A percentile compares a stretch with the other conserved stretches of the same genome.
phyloP scores from a whole-genome alignment of 2,888 invertebrate genomes.

The Epistrophe grossulariae region DNA sequence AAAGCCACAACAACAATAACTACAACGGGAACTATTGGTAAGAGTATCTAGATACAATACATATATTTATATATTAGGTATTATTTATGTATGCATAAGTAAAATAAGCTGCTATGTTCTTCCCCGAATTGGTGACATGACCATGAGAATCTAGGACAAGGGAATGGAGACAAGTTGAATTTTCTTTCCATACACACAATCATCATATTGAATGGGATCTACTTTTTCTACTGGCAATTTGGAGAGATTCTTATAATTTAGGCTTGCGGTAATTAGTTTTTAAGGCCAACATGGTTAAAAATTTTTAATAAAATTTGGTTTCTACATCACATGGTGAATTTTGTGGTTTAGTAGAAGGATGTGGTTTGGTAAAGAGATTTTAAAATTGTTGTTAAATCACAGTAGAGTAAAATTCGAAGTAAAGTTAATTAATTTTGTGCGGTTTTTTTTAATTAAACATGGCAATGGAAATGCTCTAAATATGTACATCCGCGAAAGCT shows the following conservation, averaged over 20 bases:
- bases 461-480: too few relatives aligned
- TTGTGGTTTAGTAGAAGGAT: neutral
- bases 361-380: neutral
- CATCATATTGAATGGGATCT: neutral
- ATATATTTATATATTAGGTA: neutral
- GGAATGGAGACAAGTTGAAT: constrained; percentile 34
- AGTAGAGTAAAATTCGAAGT: too few relatives aligned
- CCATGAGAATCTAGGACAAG: constrained; percentile 53
- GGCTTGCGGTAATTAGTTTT: constrained; percentile 27
- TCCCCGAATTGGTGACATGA: constrained; percentile 37
- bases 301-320: neutral
- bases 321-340: neutral
- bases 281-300: constrained; percentile 1
- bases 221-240: neutral
- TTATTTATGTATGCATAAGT: neutral
- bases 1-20: constrained; percentile 9
- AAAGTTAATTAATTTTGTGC: too few relatives aligned
- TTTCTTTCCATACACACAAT: neutral
- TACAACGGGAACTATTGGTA: constrained; percentile 9
- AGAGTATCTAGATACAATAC: neutral
- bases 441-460: too few relatives aligned
- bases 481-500: too few relatives aligned
- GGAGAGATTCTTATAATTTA: constrained; percentile 9
- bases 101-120: constrained; percentile 18
- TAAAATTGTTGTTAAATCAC: neutral